These are phyloP conservation scores for Trichechus manatus DNA, from an alignment of 2,113 vertebrate genomes.

Conservation along the genomic window DNA sequence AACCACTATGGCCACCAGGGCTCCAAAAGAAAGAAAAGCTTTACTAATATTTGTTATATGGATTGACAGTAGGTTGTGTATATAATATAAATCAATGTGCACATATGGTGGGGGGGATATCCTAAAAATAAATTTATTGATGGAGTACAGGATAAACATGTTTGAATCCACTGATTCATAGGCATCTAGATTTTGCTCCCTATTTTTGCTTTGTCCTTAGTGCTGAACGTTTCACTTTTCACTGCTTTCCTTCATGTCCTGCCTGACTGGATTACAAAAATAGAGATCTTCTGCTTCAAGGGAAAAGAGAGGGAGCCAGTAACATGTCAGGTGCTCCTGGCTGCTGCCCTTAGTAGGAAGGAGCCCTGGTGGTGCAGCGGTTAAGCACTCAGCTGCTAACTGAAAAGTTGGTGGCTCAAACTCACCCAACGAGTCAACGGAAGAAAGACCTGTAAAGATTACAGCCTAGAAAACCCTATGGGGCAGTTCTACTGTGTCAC, in stretches of 20 bases:
- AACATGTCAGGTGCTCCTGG: neutral
- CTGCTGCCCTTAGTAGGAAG: neutral
- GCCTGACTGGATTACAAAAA: neutral
- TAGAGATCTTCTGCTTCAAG: neutral
- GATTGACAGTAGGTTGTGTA: neutral
- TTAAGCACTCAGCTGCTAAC: neutral
- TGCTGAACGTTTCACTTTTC: neutral
- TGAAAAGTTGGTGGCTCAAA: neutral
- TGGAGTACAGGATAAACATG: neutral
- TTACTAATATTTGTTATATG: neutral
- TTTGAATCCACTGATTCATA: no score
- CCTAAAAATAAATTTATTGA: neutral
- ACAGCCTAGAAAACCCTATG: neutral
- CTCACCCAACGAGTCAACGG: neutral
- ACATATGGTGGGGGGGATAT: neutral
- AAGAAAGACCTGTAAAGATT: neutral
- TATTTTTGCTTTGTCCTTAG: neutral
- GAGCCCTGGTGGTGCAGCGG: neutral
- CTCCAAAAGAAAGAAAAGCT: neutral
- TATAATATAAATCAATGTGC: neutral
- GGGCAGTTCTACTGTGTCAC: neutral
- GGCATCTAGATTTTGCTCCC: neutral
- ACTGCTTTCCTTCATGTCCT: neutral
- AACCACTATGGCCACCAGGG: no score
- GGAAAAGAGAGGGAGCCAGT: neutral